Base-by-base conservation (phyloP, 2,113 vertebrate species). In the Sinocyclocheilus anophthalmus region DNA sequence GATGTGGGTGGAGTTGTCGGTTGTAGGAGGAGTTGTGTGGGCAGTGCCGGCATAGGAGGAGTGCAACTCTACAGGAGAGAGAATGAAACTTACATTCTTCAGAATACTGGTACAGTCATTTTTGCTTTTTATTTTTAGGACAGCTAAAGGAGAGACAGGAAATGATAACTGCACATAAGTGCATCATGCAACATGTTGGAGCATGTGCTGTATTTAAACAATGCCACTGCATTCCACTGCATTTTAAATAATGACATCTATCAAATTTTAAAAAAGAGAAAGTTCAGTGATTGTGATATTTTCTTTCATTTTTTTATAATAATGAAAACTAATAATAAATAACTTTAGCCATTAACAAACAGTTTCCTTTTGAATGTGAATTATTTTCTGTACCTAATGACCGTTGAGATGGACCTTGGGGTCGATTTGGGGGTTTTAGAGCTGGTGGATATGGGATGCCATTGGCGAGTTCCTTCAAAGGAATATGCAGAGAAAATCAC, bases 391-490 rank as follows among this genome's bases (percentile, higher is more conserved):
- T 93, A 95, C 94, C 92, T 57, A 9, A 89, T 82, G 88, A 83
- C 76, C 89, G 85, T 42, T 85, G 76, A 18, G 24, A 76, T 11
- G 86, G 22, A 76, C 50, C 1, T 53, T 91, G 42, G 26, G 95
- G 95, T 22, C 95, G 94, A 48, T 91, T 91, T 30, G 95, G 95
- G 0, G 95, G 94, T 57, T 91, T 91, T n/a, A 95, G 90, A 85
- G 84, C 92, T 0, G 95, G 94, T 7, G 95, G 95, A 45, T 94
- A 92, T 18, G 95, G 95, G 76, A 96, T 96, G 63, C 95, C 95
- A 84, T 81, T 93, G 20, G 93, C 90, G 76, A 92, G 7, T 42
- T 53, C 92, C 94, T 95, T 88, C 39, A 42, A 77, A 72, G 26
- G 11, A 63, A 70, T 79, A 30, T 84, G 45, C 72, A 77, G 22